phyloP scores from a whole-genome alignment of 2,888 invertebrate species.

The Tenthredo distinguenda region DNA sequence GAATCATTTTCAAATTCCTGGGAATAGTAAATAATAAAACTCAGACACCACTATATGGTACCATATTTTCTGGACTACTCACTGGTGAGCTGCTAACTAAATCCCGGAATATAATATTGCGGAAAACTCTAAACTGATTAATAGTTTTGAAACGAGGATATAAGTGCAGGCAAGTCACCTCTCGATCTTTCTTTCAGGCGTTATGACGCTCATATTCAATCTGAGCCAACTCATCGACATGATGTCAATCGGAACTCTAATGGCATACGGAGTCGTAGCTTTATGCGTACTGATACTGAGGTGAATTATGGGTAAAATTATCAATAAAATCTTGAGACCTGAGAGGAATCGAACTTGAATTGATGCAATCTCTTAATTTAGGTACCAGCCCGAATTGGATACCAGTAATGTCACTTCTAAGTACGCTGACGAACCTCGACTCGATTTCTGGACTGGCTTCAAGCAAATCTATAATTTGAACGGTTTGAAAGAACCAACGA shows the following conservation, averaged over 20 bases:
- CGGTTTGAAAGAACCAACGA: constrained; percentile 84
- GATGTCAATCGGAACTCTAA: constrained; percentile 96
- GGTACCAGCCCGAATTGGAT: constrained; percentile 22
- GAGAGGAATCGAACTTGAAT: neutral
- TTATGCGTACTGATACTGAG: constrained; percentile 93
- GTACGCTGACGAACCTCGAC: neutral
- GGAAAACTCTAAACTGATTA: neutral
- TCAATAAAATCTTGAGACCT: neutral
- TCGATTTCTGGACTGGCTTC: constrained; percentile 59
- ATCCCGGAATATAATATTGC: neutral
- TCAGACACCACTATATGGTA: constrained; percentile 90
- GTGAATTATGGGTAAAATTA: constrained; percentile 75
- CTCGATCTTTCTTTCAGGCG: constrained; percentile 79
- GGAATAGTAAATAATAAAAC: constrained; percentile 86
- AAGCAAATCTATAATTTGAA: constrained; percentile 86
- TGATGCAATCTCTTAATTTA: neutral
- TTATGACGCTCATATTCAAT: constrained; percentile 94
- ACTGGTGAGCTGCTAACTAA: constrained; percentile 80
- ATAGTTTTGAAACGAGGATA: neutral
- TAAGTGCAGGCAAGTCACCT: neutral
- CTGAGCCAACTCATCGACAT: constrained; percentile 95
- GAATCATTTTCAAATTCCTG: constrained; percentile 88
- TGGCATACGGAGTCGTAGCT: constrained; percentile 96
- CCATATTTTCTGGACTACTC: constrained; percentile 87
- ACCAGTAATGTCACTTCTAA: constrained; percentile 34